Percentiles rank a stretch among this genome's conserved stretches.
phyloP scores from a whole-genome alignment of 2,797 vertebrate species.

The Dipus sagitta region DNA sequence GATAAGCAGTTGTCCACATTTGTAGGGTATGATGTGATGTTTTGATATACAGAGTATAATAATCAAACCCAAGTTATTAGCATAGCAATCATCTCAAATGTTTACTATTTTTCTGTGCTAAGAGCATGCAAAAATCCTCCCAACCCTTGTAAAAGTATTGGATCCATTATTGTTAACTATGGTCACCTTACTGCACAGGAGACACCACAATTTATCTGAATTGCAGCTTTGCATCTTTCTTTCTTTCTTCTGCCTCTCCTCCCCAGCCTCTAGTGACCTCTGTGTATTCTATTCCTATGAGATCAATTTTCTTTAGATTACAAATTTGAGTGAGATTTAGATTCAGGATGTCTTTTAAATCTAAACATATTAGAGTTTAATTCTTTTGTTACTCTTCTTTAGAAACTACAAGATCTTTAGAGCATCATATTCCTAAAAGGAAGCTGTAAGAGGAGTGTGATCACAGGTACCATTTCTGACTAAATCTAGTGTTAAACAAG shows the following conservation, averaged over 20 bases:
- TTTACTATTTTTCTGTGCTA: not conserved
- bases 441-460: constrained; percentile 17
- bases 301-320: not conserved
- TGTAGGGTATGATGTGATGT: not conserved
- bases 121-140: not conserved
- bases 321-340: not conserved
- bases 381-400: not conserved
- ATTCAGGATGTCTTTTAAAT: not conserved
- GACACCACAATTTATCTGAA: not conserved
- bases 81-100: not conserved
- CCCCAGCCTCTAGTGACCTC: not conserved
- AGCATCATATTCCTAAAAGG: constrained; percentile 9
- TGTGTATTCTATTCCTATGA: not conserved
- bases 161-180: not conserved
- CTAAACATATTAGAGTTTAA: not conserved
- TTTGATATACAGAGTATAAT: not conserved
- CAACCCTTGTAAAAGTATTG: not conserved
- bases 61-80: not conserved
- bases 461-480: not conserved
- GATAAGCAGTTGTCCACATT: not conserved
- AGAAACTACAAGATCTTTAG: not conserved
- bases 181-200: not conserved
- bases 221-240: not conserved
- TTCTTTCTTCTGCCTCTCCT: too few species aligned
- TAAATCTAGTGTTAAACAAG: not conserved